Percentiles rank a stretch among this genome's conserved stretches.
These are phyloP conservation scores for Mayetiola destructor DNA, from an alignment of 2,888 invertebrate genomes.

Conservation along the genomic window DNA sequence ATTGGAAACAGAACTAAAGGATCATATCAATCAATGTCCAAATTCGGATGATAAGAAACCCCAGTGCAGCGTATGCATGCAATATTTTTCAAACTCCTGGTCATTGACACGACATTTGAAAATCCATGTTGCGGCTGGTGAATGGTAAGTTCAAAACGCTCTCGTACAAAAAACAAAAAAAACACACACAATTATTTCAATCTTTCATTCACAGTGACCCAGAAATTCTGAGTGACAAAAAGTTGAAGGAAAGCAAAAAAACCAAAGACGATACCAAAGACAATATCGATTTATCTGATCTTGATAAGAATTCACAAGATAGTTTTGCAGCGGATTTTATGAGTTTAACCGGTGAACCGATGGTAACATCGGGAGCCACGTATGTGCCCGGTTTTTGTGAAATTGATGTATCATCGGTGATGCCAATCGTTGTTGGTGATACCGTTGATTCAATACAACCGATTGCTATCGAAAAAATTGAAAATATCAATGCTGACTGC, in stretches of 20 bases:
- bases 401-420: neutral
- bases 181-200: neutral
- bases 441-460: neutral
- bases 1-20: conserved; percentile 16
- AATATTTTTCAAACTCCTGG: conserved; percentile 19
- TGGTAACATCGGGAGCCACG: no score
- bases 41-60: conserved; percentile 11
- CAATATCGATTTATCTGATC: neutral
- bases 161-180: neutral
- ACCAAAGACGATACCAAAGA: conserved; percentile 1
- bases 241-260: neutral
- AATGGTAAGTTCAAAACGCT: neutral
- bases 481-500: neutral
- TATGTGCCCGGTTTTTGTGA: neutral
- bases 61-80: conserved; percentile 20
- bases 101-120: conserved; percentile 21
- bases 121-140: conserved; percentile 15
- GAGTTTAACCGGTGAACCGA: neutral
- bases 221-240: neutral
- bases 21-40: conserved; percentile 12
- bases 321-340: neutral
- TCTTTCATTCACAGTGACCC: neutral
- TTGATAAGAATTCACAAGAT: conserved; percentile 5
- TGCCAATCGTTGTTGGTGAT: neutral
- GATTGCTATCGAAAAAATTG: neutral